Percentiles rank a stretch among this genome's conserved stretches.
phyloP scores from a whole-genome alignment of 1,140 invertebrate genomes.

The Phocides pigmalion region DNA sequence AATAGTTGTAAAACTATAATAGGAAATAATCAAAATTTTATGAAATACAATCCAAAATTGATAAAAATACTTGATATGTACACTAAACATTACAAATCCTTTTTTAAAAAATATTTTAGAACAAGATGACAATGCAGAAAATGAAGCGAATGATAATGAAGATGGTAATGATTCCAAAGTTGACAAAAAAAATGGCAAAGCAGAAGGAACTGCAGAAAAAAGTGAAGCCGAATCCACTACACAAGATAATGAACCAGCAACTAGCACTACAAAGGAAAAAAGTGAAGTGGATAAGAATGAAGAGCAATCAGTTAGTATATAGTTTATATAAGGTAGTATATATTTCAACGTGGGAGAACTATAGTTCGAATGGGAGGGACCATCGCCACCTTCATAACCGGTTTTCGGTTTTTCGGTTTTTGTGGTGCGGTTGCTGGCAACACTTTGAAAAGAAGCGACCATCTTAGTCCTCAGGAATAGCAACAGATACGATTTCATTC shows the following conservation, averaged over 20 bases:
- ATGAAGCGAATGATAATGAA: slow-evolving; percentile 51
- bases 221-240: slow-evolving; percentile 59
- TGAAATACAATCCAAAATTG: too few relatives aligned
- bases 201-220: slow-evolving; percentile 48
- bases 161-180: slow-evolving; percentile 43
- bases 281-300: slow-evolving; percentile 41
- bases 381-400: too few relatives aligned
- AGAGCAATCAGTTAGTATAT: slow-evolving; percentile 56
- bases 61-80: too few relatives aligned
- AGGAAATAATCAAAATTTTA: too few relatives aligned
- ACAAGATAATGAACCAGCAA: slow-evolving; percentile 53
- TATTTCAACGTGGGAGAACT: too few relatives aligned
- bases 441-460: too few relatives aligned
- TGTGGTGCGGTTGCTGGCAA: too few relatives aligned
- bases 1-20: too few relatives aligned
- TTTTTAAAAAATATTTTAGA: slow-evolving; percentile 8
- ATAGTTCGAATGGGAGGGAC: too few relatives aligned
- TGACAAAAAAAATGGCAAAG: slow-evolving; percentile 26
- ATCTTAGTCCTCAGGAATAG: too few relatives aligned
- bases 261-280: slow-evolving; percentile 43
- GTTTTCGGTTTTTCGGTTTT: slow-evolving; percentile 13
- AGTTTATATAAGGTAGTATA: too few relatives aligned
- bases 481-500: too few relatives aligned
- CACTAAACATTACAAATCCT: background rate
- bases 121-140: slow-evolving; percentile 62